These are phyloP conservation scores for Ianthella basta DNA, from an alignment of 37 sponge, comb jelly and placozoan species.

Conservation along the genomic window DNA sequence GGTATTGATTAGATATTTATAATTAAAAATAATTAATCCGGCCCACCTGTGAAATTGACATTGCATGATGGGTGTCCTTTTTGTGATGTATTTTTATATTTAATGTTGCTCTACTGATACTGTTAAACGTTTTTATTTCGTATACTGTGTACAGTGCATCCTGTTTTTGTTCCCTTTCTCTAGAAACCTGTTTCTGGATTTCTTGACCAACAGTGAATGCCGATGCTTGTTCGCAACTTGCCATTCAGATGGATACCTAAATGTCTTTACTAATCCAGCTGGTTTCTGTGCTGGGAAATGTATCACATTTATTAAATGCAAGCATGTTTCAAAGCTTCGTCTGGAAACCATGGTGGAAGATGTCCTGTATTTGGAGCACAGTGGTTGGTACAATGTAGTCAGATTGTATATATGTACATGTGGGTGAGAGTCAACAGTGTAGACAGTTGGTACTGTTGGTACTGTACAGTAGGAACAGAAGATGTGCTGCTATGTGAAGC, in stretches of 20 bases:
- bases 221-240: constrained; percentile 62
- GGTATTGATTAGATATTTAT: no score
- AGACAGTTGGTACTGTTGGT: no score
- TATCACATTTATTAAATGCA: constrained; percentile 84
- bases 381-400: no score
- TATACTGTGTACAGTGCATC: no score
- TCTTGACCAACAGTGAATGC: constrained; percentile 84
- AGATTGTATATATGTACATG: no score
- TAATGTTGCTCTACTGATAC: background rate
- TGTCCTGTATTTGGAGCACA: constrained; percentile 77
- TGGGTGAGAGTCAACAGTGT: background rate
- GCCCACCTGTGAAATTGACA: no score
- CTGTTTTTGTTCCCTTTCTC: no score
- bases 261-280: constrained; percentile 54
- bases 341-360: constrained; percentile 77
- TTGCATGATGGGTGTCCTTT: background rate
- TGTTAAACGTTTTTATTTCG: background rate
- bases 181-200: constrained; percentile 77
- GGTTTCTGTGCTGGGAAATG: constrained; percentile 49
- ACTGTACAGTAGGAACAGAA: no score
- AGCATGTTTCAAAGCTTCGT: constrained; percentile 79
- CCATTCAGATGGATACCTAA: constrained; percentile 17
- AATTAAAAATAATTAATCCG: no score
- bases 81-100: background rate
- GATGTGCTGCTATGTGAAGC: no score